Evolutionary conservation across 2,797 vertebrate genomes (phyloP).

Genomic region (Poecilia gillii): DNA sequence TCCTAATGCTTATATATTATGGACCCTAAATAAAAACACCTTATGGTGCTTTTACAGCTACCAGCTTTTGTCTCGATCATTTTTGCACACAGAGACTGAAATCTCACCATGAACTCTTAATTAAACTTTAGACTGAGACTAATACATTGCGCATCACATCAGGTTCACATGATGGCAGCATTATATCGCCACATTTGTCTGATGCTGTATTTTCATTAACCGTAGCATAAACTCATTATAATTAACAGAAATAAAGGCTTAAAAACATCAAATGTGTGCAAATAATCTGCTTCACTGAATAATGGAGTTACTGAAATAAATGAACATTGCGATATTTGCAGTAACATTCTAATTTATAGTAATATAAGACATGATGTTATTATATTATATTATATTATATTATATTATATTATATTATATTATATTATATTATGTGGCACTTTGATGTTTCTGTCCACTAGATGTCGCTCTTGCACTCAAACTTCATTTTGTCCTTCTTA

Average conservation of each 20-base stretch:
- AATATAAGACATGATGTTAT: too few relatives aligned
- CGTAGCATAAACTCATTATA: too few relatives aligned
- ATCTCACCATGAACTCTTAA: neutral
- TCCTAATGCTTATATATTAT: neutral
- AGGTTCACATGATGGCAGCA: neutral
- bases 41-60: neutral
- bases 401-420: too few relatives aligned
- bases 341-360: too few relatives aligned
- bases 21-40: neutral
- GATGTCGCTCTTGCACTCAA: conserved; percentile 34
- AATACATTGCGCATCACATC: neutral
- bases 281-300: too few relatives aligned
- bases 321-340: too few relatives aligned
- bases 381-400: too few relatives aligned
- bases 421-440: too few relatives aligned
- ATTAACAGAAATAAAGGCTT: too few relatives aligned
- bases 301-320: too few relatives aligned
- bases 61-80: neutral
- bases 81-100: neutral
- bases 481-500: neutral
- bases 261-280: too few relatives aligned
- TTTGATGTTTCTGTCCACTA: conserved; percentile 27
- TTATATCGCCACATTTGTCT: neutral
- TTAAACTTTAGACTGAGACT: neutral
- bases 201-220: too few relatives aligned